A percentile compares a stretch with the other conserved stretches of the same genome.
phyloP scores from a whole-genome alignment of 2,888 invertebrate genomes.

The Pterobdella sp. region DNA sequence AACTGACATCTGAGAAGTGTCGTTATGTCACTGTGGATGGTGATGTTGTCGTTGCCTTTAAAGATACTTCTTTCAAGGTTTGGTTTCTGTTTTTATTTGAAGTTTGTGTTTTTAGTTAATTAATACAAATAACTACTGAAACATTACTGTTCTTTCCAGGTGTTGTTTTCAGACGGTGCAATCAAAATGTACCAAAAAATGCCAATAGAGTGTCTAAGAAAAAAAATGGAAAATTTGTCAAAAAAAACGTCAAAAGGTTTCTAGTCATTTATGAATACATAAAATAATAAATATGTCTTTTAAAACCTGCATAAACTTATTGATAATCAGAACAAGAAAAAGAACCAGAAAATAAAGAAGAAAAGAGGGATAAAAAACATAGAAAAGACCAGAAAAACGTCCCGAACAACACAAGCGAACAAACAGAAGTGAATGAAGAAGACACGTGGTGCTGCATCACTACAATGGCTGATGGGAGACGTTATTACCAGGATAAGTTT shows the following conservation, averaged over 20 bases:
- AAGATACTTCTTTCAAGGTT: conserved; percentile 48
- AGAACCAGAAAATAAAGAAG: conserved; percentile 16
- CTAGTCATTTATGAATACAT: no score
- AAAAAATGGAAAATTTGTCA: no score
- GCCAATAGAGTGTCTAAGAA: not conserved
- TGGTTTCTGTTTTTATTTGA: not conserved
- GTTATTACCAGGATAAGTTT: conserved; percentile 40
- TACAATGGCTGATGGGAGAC: conserved; percentile 45
- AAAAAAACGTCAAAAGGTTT: no score
- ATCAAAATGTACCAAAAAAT: conserved; percentile 37
- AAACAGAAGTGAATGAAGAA: not conserved
- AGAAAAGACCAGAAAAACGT: conserved; percentile 25
- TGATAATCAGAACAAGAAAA: conserved; percentile 11
- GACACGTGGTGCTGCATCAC: conserved; percentile 41
- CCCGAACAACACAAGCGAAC: not conserved
- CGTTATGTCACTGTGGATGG: conserved; percentile 48
- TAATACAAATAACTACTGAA: not conserved
- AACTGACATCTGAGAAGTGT: conserved; percentile 41
- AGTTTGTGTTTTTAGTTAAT: not conserved
- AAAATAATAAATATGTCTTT: no score
- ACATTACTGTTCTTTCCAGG: conserved; percentile 19
- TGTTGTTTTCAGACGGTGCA: conserved; percentile 47
- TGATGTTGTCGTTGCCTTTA: conserved; percentile 48
- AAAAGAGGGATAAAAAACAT: conserved; percentile 30
- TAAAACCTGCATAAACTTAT: not conserved